Percentiles rank a stretch among this genome's conserved stretches.
Evolutionary conservation across 2,888 invertebrate genomes (phyloP).

Genomic region (Eustalomyia histrio): DNA sequence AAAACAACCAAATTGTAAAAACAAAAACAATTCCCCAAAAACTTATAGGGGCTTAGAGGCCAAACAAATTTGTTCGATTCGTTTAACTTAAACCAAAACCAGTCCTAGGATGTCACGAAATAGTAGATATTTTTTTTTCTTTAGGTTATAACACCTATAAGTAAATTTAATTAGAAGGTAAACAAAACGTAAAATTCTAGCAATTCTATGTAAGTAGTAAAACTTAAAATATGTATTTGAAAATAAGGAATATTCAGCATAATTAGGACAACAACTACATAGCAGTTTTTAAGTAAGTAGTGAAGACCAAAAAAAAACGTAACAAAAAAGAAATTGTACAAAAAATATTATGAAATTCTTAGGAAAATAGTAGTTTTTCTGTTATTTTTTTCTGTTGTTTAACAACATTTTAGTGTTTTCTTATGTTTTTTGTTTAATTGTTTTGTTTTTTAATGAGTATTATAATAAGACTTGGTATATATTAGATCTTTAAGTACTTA

Average conservation of each 20-base stretch:
- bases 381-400: conserved; percentile 8
- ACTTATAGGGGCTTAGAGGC: conserved; percentile 57
- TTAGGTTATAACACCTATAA: conserved; percentile 20
- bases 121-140: conserved; percentile 27
- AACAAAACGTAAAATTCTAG: conserved; percentile 14
- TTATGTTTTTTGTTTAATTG: conserved; percentile 1
- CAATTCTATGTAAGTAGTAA: conserved; percentile 38
- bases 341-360: conserved; percentile 3
- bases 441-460: neutral
- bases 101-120: conserved; percentile 43
- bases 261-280: conserved; percentile 4
- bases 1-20: conserved; percentile 9
- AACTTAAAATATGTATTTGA: neutral
- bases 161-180: conserved; percentile 14
- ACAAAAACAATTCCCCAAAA: neutral
- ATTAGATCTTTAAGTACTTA: conserved; percentile 31
- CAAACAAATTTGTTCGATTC: conserved; percentile 37
- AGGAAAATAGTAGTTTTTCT: conserved; percentile 19
- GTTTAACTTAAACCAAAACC: conserved; percentile 22
- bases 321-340: conserved; percentile 21
- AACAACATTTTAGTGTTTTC: conserved; percentile 9
- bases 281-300: conserved; percentile 33
- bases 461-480: conserved; percentile 20
- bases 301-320: neutral
- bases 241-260: conserved; percentile 5